Evolutionary conservation across 53 echinoderm and acorn worm species (phyloP), one percentile per base, ranked within the genome.

Genomic region (Holothuria leucospilota): DNA sequence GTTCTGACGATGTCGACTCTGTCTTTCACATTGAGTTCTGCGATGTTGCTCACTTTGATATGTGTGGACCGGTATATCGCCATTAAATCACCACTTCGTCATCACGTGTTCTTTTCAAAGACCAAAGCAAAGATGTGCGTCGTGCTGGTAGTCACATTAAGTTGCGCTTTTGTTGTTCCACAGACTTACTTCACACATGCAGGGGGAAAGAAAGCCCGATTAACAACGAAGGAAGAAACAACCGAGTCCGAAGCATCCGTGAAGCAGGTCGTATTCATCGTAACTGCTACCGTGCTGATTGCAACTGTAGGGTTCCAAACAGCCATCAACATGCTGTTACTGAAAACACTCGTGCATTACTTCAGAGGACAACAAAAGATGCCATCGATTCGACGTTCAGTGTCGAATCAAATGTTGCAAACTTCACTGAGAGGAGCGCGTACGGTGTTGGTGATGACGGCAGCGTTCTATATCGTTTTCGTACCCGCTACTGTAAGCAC

Each of bases 11-110:
- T 78, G 78, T 56, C 78, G 26, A 78, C 78, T 23, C 26, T 78
- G 10, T 78, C 78, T 24, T 59, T 78, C 28, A 78, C 78, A 4
- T 59, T 58, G 5, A 78, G 78, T 56, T 78, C 78, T 20, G 78
- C 59, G 3, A 13, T 56, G 59, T 27, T 78, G 20, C 20, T 78
- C 53, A 20, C 13, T 11, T 4, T 59, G 16, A 78, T 78, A 21
- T 56, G 56, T 13, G 13, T 78, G 13, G 78, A 78, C 59, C 21
- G 78, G 29, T 78, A 53, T 59, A 20, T 56, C 24, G 78, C 78
- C 53, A 78, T 78, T 6, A 53, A 28, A 59, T 24, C 26, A 29
- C 78, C 78, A 1, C 78, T 78, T 13, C 78, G 59, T 59, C 78
- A 78, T 15, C 58, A 59, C 7, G 78, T 78, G n/a, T n/a, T 41